phyloP scores from a whole-genome alignment of 2,888 invertebrate genomes.

The Aleiodes testaceus region DNA sequence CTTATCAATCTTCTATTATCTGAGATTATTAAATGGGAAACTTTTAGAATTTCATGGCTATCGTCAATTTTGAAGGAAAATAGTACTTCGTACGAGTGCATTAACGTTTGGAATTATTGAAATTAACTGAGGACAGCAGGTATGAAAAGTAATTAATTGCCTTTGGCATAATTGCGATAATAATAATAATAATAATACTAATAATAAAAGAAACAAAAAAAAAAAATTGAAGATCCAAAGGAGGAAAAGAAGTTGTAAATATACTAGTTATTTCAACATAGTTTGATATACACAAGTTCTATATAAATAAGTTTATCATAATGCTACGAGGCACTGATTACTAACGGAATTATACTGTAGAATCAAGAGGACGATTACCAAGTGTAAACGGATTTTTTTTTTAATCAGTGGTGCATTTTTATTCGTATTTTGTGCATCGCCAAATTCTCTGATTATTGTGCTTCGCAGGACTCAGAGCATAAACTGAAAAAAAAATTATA shows the following conservation, averaged over 20 bases:
- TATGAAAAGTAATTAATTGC: constrained; percentile 46
- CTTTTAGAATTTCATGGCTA: not conserved
- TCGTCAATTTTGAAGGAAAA: constrained; percentile 31
- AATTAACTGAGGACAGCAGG: not conserved
- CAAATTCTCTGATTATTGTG: constrained; percentile 55
- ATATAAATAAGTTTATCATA: constrained; percentile 71
- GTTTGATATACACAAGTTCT: constrained; percentile 70
- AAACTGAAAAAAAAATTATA: constrained; percentile 15
- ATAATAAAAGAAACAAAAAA: constrained; percentile 52
- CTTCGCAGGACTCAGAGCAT: constrained; percentile 43
- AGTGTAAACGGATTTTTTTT: constrained; percentile 69
- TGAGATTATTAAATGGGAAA: not conserved
- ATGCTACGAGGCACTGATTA: constrained; percentile 63
- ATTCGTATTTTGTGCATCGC: constrained; percentile 61
- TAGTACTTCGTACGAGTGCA: not conserved
- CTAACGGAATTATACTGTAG: constrained; percentile 61
- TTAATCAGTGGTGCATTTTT: constrained; percentile 69
- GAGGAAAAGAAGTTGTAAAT: constrained; percentile 66
- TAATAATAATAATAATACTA: constrained; percentile 41
- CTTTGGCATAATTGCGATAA: constrained; percentile 62
- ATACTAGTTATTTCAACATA: constrained; percentile 66
- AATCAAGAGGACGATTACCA: constrained; percentile 63
- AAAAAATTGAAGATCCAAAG: constrained; percentile 56
- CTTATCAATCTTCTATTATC: constrained; percentile 22
- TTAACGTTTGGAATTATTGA: too few species aligned